Evolutionary conservation across 2,888 invertebrate species (phyloP), one percentile per base, ranked within the genome.

Genomic region (Nomada ruficornis): DNA sequence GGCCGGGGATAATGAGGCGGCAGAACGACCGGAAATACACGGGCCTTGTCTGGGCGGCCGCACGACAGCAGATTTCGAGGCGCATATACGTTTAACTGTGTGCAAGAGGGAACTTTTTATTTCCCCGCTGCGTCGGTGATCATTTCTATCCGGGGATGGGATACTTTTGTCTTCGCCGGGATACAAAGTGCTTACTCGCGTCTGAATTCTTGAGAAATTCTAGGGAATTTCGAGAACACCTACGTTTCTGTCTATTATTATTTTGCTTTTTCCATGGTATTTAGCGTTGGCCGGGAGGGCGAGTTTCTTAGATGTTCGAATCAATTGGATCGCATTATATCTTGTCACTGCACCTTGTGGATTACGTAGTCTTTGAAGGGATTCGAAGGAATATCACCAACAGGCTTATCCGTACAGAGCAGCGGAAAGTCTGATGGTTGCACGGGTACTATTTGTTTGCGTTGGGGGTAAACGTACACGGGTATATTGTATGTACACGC

Each of bases 1-100:
- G 63, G 68, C 50, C 74, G 59, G 57, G 84, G 62, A 76, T 80
- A 82, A 77, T 81, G 82, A 79, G 76, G 69, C 75, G 77, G 80
- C 80, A 64, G 80, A 80, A 80, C 67, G 57, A 44, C n/a, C 67
- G 60, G 77, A 77, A 82, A 80, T 65, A 60, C 52, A 36, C n/a
- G 47, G 26, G 44, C n/a, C 77, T 63, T 23, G 54, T 9, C 44
- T 47, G 67, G 15, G 47, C 11, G 15, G 47, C 13, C 36, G 68
- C 20, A 68, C 76, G 68, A 75, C 78, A 26, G 36, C n/a, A 36
- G 50, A 71, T 72, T 72, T 79, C 62, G 72, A 63, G 63, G 80
- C 5, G 36, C 36, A 7, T 36, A 36, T 62, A 63, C 52, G 52
- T 72, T 72, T 71, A 72, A 73, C 62, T 20, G 63, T 42, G 20